Evolutionary conservation across 2,888 invertebrate genomes (phyloP).

Genomic region (Diarsia dahlii): DNA sequence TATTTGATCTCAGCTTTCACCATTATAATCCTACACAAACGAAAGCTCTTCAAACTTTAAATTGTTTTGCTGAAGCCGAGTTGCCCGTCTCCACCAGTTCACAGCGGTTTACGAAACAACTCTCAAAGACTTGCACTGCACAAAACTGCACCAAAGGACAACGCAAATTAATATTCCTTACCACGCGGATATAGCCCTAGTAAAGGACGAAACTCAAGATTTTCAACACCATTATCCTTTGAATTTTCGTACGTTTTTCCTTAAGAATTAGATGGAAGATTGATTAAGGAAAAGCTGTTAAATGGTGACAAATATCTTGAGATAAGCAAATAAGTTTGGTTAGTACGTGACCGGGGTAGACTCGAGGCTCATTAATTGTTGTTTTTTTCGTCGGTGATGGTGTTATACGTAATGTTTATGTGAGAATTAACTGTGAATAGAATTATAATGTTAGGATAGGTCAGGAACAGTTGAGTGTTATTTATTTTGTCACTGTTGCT

Average conservation of each 20-base stretch:
- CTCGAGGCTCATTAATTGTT: not conserved
- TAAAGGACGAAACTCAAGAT: constrained; percentile 57
- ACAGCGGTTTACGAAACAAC: not conserved
- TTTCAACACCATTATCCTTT: constrained; percentile 53
- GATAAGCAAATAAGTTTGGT: constrained; percentile 23
- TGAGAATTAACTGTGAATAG: not conserved
- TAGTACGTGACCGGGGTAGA: constrained; percentile 20
- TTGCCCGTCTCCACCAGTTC: not conserved
- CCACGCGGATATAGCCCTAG: constrained; percentile 44
- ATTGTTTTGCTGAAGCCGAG: constrained; percentile 11
- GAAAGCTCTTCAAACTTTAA: constrained; percentile 18
- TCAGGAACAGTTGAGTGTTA: not conserved
- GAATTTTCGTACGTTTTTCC: constrained; percentile 55
- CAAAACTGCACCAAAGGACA: constrained; percentile 26
- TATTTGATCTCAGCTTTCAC: not conserved
- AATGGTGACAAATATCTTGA: constrained; percentile 34
- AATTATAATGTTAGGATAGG: not conserved
- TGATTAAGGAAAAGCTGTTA: constrained; percentile 53
- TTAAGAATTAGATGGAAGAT: constrained; percentile 36
- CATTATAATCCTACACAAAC: constrained; percentile 13
- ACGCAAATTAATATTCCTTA: constrained; percentile 54
- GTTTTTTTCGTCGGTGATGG: not conserved
- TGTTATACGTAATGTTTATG: constrained; percentile 9
- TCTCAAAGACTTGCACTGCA: constrained; percentile 2
- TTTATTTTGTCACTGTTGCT: too few species aligned